phyloP scores from a whole-genome alignment of 1,140 invertebrate species.

The Nasonia giraulti region DNA sequence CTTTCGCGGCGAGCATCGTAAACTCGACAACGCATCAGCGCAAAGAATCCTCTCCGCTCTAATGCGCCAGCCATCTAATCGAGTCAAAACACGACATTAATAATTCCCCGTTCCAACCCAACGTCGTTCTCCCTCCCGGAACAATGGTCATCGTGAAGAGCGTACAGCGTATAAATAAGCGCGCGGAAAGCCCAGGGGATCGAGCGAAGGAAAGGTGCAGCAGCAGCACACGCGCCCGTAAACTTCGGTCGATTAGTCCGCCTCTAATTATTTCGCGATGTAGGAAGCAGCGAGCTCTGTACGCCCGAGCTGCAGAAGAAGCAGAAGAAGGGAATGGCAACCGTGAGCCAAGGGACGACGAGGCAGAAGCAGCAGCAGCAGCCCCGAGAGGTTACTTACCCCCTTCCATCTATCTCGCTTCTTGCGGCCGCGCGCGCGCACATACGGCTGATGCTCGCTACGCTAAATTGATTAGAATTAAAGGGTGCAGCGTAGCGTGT shows the following conservation, averaged over 20 bases:
- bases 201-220: neutral
- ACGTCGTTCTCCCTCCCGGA: neutral
- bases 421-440: conserved; percentile 9
- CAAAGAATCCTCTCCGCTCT: too few species aligned
- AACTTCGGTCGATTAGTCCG: conserved; percentile 46
- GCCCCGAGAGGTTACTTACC: conserved; percentile 52
- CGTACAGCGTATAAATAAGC: neutral
- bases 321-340: neutral
- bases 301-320: neutral
- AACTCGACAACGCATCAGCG: too few species aligned
- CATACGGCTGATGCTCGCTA: conserved; percentile 41
- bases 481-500: conserved; percentile 65
- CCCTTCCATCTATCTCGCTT: conserved; percentile 38
- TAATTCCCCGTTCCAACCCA: too few species aligned
- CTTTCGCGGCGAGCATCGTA: too few species aligned
- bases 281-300: conserved; percentile 19
- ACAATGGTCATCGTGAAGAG: neutral
- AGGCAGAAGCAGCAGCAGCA: neutral
- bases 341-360: conserved; percentile 7
- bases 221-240: neutral
- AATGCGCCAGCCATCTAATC: too few species aligned
- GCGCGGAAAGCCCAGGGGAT: neutral
- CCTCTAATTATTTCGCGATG: conserved; percentile 70
- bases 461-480: conserved; percentile 76
- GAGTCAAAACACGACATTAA: too few species aligned